Conservation (phyloP, 2,113 vertebrate species). For the Monarcha castaneiventris region DNA sequence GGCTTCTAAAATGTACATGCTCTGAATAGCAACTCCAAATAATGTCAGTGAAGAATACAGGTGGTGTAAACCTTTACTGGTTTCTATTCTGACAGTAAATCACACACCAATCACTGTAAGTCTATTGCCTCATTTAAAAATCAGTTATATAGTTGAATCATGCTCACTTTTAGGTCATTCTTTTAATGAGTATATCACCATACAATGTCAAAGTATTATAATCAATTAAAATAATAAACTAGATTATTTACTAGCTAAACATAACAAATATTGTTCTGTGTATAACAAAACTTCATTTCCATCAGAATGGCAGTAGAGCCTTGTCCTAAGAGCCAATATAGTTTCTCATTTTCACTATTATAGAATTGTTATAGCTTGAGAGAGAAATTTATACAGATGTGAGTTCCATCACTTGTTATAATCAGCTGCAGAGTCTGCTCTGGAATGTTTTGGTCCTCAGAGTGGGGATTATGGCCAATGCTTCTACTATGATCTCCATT, state of each 20-base stretch:
- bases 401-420: neutral
- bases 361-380: neutral
- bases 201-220: neutral
- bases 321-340: neutral
- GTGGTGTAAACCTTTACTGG: neutral
- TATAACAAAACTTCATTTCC: neutral
- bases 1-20: neutral
- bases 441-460: neutral
- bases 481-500: neutral
- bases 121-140: constrained; percentile 1
- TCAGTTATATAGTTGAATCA: neutral
- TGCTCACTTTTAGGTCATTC: neutral
- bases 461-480: neutral
- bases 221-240: neutral
- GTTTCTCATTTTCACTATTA: neutral
- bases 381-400: neutral
- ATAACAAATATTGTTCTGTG: neutral
- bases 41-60: neutral
- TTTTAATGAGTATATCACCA: neutral
- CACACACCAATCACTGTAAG: neutral
- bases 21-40: neutral
- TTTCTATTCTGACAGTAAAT: constrained; percentile 6
- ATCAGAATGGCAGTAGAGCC: neutral
- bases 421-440: neutral
- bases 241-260: neutral